Evolutionary conservation across 2,797 vertebrate genomes (phyloP).

Genomic region (Sebastes goodei): DNA sequence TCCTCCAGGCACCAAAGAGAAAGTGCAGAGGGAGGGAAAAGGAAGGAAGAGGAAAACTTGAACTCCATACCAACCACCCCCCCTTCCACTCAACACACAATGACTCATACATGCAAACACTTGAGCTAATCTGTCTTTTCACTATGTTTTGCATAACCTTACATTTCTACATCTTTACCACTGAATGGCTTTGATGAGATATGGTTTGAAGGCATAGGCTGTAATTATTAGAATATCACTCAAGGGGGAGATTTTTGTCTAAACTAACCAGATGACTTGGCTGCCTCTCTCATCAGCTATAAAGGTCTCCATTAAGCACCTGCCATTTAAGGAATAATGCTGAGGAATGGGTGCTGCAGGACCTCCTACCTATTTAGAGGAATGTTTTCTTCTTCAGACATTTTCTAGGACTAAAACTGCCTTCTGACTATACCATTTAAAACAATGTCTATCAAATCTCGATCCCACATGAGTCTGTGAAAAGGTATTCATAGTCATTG

Average conservation of each 20-base stretch:
- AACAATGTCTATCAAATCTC: slow-evolving; percentile 28
- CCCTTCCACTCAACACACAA: background rate
- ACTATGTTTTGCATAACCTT: slow-evolving; percentile 1
- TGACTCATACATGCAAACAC: slow-evolving; percentile 22
- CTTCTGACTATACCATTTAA: slow-evolving; percentile 20
- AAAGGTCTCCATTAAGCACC: slow-evolving; percentile 18
- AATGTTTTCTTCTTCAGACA: background rate
- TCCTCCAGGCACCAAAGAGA: slow-evolving; percentile 56
- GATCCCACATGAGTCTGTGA: background rate
- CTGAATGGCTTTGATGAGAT: slow-evolving; percentile 10
- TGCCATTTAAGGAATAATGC: slow-evolving; percentile 9
- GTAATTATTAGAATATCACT: slow-evolving; percentile 33
- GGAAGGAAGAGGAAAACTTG: slow-evolving; percentile 40
- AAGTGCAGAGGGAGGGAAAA: slow-evolving; percentile 45
- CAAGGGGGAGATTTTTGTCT: background rate
- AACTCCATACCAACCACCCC: slow-evolving; percentile 10
- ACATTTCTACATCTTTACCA: slow-evolving; percentile 15
- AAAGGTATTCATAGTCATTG: slow-evolving; percentile 46
- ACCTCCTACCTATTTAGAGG: background rate
- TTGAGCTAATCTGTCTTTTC: background rate
- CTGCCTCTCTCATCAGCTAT: background rate
- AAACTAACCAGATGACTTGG: background rate
- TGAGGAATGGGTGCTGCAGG: background rate
- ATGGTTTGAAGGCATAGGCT: slow-evolving; percentile 5
- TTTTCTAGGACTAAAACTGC: slow-evolving; percentile 2